Conservation (phyloP, 2,888 invertebrate genomes). For the Ectropis crepuscularia region DNA sequence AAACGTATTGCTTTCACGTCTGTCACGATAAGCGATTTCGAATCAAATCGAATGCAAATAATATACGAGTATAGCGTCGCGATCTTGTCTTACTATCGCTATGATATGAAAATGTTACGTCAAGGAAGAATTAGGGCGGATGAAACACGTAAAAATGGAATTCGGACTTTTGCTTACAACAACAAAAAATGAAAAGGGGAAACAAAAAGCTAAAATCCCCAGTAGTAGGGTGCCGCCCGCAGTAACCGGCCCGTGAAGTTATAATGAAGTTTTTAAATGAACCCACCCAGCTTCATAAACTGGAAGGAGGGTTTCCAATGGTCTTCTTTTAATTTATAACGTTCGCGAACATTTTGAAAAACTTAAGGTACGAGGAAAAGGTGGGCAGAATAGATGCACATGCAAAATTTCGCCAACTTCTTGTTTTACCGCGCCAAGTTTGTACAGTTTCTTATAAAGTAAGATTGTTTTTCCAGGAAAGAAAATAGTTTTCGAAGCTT, state of each 20-base stretch:
- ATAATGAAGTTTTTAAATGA: slow-evolving; percentile 74
- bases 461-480: slow-evolving; percentile 26
- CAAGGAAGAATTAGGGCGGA: slow-evolving; percentile 5
- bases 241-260: slow-evolving; percentile 59
- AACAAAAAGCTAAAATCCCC: slow-evolving; percentile 42
- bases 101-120: slow-evolving; percentile 3
- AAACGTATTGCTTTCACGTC: slow-evolving; percentile 47
- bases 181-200: slow-evolving; percentile 36
- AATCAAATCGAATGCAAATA: slow-evolving; percentile 34
- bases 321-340: slow-evolving; percentile 67
- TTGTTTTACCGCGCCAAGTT: slow-evolving; percentile 23
- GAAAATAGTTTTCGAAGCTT: slow-evolving; percentile 24
- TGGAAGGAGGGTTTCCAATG: slow-evolving; percentile 58
- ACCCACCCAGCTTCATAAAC: slow-evolving; percentile 59
- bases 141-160: slow-evolving; percentile 32
- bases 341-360: slow-evolving; percentile 35
- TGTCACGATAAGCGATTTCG: slow-evolving; percentile 44
- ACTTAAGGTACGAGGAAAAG: slow-evolving; percentile 37
- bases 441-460: slow-evolving; percentile 20
- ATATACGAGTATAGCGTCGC: slow-evolving; percentile 12
- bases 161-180: slow-evolving; percentile 39
- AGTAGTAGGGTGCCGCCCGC: slow-evolving; percentile 36
- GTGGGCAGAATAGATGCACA: slow-evolving; percentile 31
- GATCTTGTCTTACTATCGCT: slow-evolving; percentile 13
- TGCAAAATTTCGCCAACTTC: slow-evolving; percentile 25